Evolutionary conservation across 2,888 invertebrate species (phyloP), one percentile per base, ranked within the genome.

Genomic region (Conchocele bisecta): DNA sequence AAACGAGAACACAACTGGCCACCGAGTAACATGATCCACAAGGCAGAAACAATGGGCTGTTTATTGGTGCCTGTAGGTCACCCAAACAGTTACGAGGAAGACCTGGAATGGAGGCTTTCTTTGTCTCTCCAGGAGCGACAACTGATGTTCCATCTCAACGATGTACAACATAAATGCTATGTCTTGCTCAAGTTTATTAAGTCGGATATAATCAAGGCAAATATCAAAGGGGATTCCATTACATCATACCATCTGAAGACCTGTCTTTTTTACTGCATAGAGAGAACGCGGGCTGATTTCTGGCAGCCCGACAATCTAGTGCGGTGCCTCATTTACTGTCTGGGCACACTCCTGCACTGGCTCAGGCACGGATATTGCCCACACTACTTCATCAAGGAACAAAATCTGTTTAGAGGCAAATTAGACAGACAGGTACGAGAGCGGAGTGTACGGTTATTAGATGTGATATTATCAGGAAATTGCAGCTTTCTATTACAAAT

Each of bases 381-480:
- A 33, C 58, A 67, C 31, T 67, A 53, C 31, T 67, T 67, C 22
- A 67, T 67, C 28, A 35, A 35, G 29, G 37, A 46, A 24, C 59
- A 59, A 50, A 67, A 67, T 20, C 58, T 67, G 66, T 59, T 58
- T n/a, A n/a, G n/a, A n/a, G n/a, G n/a, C n/a, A n/a, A n/a, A n/a
- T n/a, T n/a, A n/a, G n/a, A n/a, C n/a, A n/a, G n/a, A n/a, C n/a
- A n/a, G n/a, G n/a, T n/a, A n/a, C n/a, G n/a, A n/a, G n/a, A n/a
- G n/a, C n/a, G n/a, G n/a, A n/a, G n/a, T n/a, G n/a, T n/a, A n/a
- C n/a, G n/a, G n/a, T n/a, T n/a, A n/a, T n/a, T n/a, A n/a, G n/a
- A n/a, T n/a, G n/a, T n/a, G n/a, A n/a, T n/a, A n/a, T n/a, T n/a
- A n/a, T n/a, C n/a, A n/a, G n/a, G n/a, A n/a, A n/a, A n/a, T n/a